Base-by-base conservation (phyloP, 2,888 invertebrate genomes). In the Anthrax anthrax region DNA sequence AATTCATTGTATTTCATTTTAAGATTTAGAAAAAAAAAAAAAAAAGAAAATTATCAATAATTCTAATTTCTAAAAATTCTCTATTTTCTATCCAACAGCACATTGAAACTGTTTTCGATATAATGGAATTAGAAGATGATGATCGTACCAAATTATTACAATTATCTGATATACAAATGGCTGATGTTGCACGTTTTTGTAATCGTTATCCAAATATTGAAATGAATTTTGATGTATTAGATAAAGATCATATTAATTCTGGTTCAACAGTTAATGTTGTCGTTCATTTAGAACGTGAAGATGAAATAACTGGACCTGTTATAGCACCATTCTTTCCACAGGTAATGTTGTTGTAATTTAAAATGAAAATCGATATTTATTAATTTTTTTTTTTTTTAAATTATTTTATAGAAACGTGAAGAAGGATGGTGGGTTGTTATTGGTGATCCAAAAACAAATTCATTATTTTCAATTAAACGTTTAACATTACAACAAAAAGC, bases 161-260 rank as follows among this genome's bases (percentile, higher is more conserved):
- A 57, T 72, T 99, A 46, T 78, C 78, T 1, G 85, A 94, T 49
- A 63, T 75, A 0, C 89, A 98, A 72, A 92, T 97, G 87, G 90
- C 90, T 0, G 98, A 98, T 64, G 97, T 99, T 1, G 98, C 97
- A 0, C 76, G 90, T 37, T 99, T 98, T 76, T 99, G 97, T 67
- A 98, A 98, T 72, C 76, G 96, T 17, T 99, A 99, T 67, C 98
- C 98, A 1, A 96, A 97, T 65, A 97, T 98, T 52, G 97, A 98
- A 62, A 78, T 97, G 62, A 83, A 80, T 1, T 95, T 92, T 57
- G 90, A 96, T 69, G 85, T 97, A 3, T 71, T 80, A 46, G 84
- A 87, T 50, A 84, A 83, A 58, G 85, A 89, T 49, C 74, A 73
- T 50, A 75, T 91, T 23, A 76, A 77, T 62, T 84, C 83, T 2